phyloP scores from a whole-genome alignment of 1,140 invertebrate genomes.

The Megathymus violae region DNA sequence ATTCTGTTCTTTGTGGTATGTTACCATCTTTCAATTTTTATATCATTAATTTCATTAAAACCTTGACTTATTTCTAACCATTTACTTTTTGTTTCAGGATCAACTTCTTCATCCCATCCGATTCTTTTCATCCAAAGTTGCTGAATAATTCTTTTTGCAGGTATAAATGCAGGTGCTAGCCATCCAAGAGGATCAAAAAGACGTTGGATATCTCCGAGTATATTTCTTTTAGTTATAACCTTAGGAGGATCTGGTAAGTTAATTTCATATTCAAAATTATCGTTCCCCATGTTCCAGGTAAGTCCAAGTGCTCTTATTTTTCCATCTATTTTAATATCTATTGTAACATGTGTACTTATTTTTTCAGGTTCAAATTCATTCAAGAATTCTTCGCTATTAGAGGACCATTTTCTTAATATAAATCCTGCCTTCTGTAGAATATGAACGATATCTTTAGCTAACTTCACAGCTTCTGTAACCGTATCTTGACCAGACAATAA shows the following conservation, averaged over 20 bases:
- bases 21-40: conserved; percentile 36
- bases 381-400: conserved; percentile 9
- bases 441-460: neutral
- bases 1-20: conserved; percentile 20
- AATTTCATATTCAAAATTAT: neutral
- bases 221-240: conserved; percentile 27
- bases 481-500: conserved; percentile 22
- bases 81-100: conserved; percentile 34
- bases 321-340: conserved; percentile 4
- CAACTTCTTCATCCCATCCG: conserved; percentile 14
- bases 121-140: conserved; percentile 11
- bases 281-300: neutral
- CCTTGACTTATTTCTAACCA: conserved; percentile 25
- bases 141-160: conserved; percentile 12
- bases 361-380: conserved; percentile 10
- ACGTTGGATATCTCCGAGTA: conserved; percentile 41
- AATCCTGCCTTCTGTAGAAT: conserved; percentile 14
- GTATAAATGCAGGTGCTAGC: conserved; percentile 54
- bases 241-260: conserved; percentile 10
- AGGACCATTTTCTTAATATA: conserved; percentile 23
- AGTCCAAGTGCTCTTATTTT: conserved; percentile 2
- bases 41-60: conserved; percentile 25
- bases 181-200: conserved; percentile 72
- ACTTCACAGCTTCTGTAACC: conserved; percentile 1
- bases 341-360: neutral